Evolutionary conservation across 2,797 vertebrate genomes (phyloP).

Genomic region (Delichon dasypus): DNA sequence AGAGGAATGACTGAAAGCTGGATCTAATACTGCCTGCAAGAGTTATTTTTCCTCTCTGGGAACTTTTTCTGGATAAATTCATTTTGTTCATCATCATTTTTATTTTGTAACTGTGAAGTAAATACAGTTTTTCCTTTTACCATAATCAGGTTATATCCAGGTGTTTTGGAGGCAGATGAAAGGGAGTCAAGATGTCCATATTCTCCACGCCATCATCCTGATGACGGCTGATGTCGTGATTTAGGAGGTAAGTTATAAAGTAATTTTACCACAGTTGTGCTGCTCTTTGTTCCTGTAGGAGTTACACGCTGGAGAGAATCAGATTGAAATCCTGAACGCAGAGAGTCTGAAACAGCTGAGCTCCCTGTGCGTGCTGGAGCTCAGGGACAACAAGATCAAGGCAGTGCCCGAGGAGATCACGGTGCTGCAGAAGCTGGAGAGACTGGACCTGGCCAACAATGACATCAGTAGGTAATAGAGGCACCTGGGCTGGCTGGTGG

Average conservation of each 20-base stretch:
- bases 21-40: neutral
- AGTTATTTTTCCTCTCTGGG: neutral
- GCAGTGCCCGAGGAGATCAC: slow-evolving; percentile 82
- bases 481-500: neutral
- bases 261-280: neutral
- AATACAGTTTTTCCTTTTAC: neutral
- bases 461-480: slow-evolving; percentile 83
- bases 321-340: slow-evolving; percentile 78
- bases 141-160: neutral
- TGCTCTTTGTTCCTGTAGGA: slow-evolving; percentile 73
- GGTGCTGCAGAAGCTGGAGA: slow-evolving; percentile 79
- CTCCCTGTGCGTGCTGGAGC: slow-evolving; percentile 82
- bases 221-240: neutral
- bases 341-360: slow-evolving; percentile 80
- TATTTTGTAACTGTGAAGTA: neutral
- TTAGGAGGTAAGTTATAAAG: neutral
- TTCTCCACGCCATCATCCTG: rapidly evolving
- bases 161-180: neutral
- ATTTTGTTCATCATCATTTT: neutral
- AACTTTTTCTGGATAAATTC: neutral
- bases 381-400: slow-evolving; percentile 88
- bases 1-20: neutral
- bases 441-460: slow-evolving; percentile 88
- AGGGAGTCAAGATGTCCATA: neutral
- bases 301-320: slow-evolving; percentile 86